Evolutionary conservation across 2,888 invertebrate genomes (phyloP).

Genomic region (Polydrusus cervinus): DNA sequence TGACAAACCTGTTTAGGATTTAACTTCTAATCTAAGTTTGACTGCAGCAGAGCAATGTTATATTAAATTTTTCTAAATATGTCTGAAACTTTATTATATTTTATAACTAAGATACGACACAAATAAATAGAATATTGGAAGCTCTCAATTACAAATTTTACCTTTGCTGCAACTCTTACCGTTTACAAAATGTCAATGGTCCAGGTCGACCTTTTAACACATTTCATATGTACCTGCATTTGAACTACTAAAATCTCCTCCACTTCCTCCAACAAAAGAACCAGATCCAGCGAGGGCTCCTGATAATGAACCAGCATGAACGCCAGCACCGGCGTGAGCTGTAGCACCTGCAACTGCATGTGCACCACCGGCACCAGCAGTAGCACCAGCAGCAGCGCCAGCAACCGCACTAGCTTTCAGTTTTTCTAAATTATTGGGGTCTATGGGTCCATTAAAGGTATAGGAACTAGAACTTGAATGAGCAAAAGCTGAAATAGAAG

Average conservation of each 20-base stretch:
- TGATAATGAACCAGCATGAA: neutral
- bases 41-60: no score
- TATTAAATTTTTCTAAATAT: no score
- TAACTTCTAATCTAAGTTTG: no score
- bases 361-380: conserved; percentile 31
- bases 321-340: conserved; percentile 27
- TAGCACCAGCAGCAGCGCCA: conserved; percentile 43
- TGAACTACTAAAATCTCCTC: neutral
- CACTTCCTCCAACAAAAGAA: conserved; percentile 5
- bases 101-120: no score
- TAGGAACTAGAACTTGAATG: conserved; percentile 56
- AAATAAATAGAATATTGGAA: no score
- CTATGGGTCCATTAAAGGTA: conserved; percentile 41
- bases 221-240: neutral
- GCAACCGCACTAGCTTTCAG: conserved; percentile 35
- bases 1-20: no score
- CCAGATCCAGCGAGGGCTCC: conserved; percentile 16
- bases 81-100: no score
- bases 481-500: conserved; percentile 54
- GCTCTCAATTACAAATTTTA: no score
- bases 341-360: neutral
- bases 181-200: no score
- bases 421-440: conserved; percentile 16
- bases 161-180: no score
- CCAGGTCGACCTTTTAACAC: no score